phyloP scores from a whole-genome alignment of 1,140 invertebrate species.

The Drepana arcuata region DNA sequence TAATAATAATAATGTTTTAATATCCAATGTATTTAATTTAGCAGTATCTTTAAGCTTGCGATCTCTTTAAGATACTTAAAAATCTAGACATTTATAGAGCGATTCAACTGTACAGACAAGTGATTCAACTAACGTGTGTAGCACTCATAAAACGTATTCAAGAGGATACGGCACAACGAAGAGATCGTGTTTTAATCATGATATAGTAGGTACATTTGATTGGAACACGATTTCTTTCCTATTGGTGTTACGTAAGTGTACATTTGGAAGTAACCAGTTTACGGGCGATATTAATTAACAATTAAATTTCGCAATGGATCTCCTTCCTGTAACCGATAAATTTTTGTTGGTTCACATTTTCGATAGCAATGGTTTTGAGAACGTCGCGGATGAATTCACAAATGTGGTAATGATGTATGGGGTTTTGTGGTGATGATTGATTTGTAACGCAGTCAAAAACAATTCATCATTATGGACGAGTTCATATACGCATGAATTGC shows the following conservation, averaged over 20 bases:
- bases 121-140: too few relatives aligned
- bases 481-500: too few relatives aligned
- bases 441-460: not conserved
- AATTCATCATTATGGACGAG: not conserved
- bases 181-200: too few relatives aligned
- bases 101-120: too few relatives aligned
- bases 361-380: not conserved
- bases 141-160: conserved; percentile 8
- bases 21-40: too few relatives aligned
- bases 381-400: not conserved
- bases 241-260: conserved; percentile 16
- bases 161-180: too few relatives aligned
- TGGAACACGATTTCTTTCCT: conserved; percentile 26
- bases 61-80: too few relatives aligned
- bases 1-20: too few relatives aligned
- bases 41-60: too few relatives aligned
- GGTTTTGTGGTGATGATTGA: not conserved
- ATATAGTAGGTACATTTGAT: conserved; percentile 3
- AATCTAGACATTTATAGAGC: too few relatives aligned
- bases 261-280: conserved; percentile 5
- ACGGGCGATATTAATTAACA: conserved; percentile 27
- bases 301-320: conserved; percentile 18
- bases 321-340: conserved; percentile 27
- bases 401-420: not conserved
- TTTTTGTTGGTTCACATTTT: conserved; percentile 3